Percentiles rank a stretch among this genome's conserved stretches.
These are phyloP conservation scores for Anastrepha obliqua DNA, from an alignment of 1,140 invertebrate genomes.

Conservation along the genomic window DNA sequence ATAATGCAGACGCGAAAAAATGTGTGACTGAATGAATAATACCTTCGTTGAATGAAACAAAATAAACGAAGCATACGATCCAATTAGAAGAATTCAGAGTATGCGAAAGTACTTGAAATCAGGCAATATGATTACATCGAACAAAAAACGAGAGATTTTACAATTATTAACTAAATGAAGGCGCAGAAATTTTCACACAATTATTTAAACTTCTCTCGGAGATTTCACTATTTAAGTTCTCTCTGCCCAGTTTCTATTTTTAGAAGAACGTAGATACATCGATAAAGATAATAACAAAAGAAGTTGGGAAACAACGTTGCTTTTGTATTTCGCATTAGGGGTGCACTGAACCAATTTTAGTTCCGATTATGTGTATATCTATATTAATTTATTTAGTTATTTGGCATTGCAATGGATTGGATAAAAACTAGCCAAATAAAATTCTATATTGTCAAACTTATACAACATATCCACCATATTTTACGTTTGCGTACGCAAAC, in stretches of 20 bases:
- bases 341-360: no score
- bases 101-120: neutral
- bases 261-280: neutral
- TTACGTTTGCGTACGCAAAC: no score
- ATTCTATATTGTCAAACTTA: no score
- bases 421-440: no score
- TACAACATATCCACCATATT: no score
- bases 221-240: slow-evolving; percentile 13
- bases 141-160: neutral
- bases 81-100: neutral
- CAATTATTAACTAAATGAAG: neutral
- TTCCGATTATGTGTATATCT: no score
- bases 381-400: no score
- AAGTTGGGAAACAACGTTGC: neutral
- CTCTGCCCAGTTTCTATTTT: slow-evolving; percentile 24
- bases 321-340: no score
- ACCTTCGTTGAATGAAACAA: neutral
- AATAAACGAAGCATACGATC: neutral
- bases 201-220: slow-evolving; percentile 31
- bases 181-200: neutral
- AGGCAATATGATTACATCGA: neutral
- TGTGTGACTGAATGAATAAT: slow-evolving; percentile 11
- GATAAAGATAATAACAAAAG: slow-evolving; percentile 17
- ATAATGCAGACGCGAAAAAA: neutral
- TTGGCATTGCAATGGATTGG: no score